Percentiles rank a stretch among this genome's conserved stretches.
Evolutionary conservation across 2,888 invertebrate species (phyloP).

Genomic region (Drosophila greeni): DNA sequence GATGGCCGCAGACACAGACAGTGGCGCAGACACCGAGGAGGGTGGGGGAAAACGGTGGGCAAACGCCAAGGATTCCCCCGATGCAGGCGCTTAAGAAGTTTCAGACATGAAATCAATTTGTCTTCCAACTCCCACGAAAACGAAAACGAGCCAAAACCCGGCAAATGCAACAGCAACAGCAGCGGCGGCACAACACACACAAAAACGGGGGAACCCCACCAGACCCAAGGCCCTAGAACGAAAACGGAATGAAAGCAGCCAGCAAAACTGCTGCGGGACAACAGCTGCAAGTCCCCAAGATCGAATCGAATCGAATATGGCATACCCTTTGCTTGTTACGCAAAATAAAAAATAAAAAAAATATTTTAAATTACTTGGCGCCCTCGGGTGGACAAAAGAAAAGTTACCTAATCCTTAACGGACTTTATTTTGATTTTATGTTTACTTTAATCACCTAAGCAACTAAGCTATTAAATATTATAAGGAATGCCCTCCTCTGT

Average conservation of each 20-base stretch:
- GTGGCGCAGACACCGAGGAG: constrained; percentile 18
- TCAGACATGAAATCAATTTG: constrained; percentile 76
- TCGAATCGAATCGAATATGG: neutral
- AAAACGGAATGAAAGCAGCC: constrained; percentile 17
- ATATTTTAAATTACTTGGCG: neutral
- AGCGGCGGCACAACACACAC: constrained; percentile 5
- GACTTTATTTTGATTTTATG: neutral
- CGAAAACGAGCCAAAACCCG: constrained; percentile 51
- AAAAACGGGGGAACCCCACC: constrained; percentile 10
- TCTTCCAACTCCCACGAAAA: constrained; percentile 72
- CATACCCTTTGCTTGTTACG: neutral
- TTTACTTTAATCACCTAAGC: neutral
- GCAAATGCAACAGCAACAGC: constrained; percentile 27
- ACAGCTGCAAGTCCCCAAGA: constrained; percentile 4
- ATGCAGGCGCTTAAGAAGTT: constrained; percentile 70
- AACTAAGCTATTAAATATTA: neutral
- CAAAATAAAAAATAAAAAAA: too few species aligned
- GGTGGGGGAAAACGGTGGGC: neutral
- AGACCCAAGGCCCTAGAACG: constrained; percentile 9
- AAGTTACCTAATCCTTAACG: too few species aligned
- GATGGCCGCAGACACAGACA: constrained; percentile 20
- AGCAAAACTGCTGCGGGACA: constrained; percentile 18
- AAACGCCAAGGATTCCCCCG: constrained; percentile 60
- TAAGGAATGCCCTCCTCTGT: too few species aligned
- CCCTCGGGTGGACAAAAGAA: neutral